phyloP scores from a whole-genome alignment of 2,113 vertebrate species.

The Oceanodroma tethys region DNA sequence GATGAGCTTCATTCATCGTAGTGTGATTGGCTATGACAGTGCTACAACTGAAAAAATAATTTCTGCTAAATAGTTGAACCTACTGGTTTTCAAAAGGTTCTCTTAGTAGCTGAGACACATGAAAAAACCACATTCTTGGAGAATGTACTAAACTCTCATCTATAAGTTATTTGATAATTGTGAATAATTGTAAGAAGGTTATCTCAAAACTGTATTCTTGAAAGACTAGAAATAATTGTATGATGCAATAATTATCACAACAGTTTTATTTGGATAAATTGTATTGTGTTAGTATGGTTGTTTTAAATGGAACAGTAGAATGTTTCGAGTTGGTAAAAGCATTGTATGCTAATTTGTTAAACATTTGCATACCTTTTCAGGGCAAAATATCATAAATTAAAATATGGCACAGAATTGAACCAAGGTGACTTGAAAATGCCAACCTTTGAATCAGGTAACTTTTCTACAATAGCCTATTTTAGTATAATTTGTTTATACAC shows the following conservation, averaged over 20 bases:
- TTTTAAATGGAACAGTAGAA: not conserved
- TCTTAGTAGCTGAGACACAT: not conserved
- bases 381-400: conserved; percentile 99
- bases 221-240: not conserved
- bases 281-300: not conserved
- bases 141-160: not conserved
- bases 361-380: conserved; percentile 72
- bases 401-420: conserved; percentile 97
- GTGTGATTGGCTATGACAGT: not conserved
- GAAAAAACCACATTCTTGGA: fast-evolving
- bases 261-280: not conserved
- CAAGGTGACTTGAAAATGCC: conserved; percentile 98
- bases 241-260: not conserved
- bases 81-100: not conserved
- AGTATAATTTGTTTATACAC: not conserved
- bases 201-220: not conserved
- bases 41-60: not conserved
- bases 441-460: conserved; percentile 93
- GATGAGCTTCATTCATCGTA: not conserved
- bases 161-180: not conserved
- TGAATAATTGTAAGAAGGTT: not conserved
- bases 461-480: not conserved
- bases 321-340: not conserved
- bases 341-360: not conserved
- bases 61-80: not conserved